Evolutionary conservation across 2,888 invertebrate genomes (phyloP), one percentile per base, ranked within the genome.

Genomic region (Charanyca ferruginea): DNA sequence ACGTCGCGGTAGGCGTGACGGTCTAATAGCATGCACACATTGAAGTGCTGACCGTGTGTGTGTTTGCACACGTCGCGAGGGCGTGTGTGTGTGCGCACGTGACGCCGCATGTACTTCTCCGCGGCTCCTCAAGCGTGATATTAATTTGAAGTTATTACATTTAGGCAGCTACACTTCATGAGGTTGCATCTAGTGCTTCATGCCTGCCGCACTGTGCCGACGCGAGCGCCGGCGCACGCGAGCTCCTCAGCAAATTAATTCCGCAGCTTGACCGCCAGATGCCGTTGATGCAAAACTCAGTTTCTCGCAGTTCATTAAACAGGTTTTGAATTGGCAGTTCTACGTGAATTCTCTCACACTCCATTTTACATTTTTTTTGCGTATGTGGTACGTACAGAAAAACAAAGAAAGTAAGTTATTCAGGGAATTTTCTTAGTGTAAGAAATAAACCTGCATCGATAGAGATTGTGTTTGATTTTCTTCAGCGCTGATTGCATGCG

Each of bases 81-180:
- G 16, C n/a, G n/a, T 44, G 69, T 47, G 38, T 25, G 45, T 13
- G 65, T 44, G 52, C 47, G 35, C 74, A 78, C 78, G 79, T 72
- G 79, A 79, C 47, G 20, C 42, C 49, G 69, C 65, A 60, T 71
- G 71, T 72, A 71, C 45, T 63, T 18, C 48, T 32, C 61, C 53
- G 65, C 80, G 72, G 72, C 38, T 70, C 35, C n/a, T 61, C 65
- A 51, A 77, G 48, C 73, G 58, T 59, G 58, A 45, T 77, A 62
- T 73, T 73, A 73, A 70, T 64, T 71, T 69, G 60, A 63, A 54
- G 51, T 64, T 71, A 61, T 71, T 66, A 66, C 49, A 72, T 73
- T 69, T 57, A 65, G 49, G 57, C 47, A 66, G 47, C 61, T 49
- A 42, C 61, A 59, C 54, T 61, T 22, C 53, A 47, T 41, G 48